A percentile compares a stretch with the other conserved stretches of the same genome.
Conservation (phyloP, 2,888 invertebrate species). For the Callyntrura guangdongensis region DNA sequence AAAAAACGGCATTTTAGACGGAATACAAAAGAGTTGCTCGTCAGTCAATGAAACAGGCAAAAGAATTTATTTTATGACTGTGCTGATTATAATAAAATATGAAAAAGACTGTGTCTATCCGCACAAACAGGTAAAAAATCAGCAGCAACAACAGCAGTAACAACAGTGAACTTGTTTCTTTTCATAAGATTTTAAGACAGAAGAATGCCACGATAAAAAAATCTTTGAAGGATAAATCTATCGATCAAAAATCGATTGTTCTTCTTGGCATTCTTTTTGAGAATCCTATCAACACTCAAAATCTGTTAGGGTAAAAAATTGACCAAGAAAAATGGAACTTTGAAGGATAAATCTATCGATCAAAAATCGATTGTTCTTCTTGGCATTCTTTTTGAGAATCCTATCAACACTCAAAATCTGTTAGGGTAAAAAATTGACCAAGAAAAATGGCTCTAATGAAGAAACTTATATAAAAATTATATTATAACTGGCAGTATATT, state of each 20-base stretch:
- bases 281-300: slow-evolving; percentile 25
- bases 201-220: not conserved
- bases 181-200: too few relatives aligned
- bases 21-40: not conserved
- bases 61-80: not conserved
- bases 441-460: not conserved
- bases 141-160: too few relatives aligned
- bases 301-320: slow-evolving; percentile 3
- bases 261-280: slow-evolving; percentile 4
- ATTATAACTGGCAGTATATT: not conserved
- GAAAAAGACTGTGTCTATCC: not conserved
- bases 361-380: slow-evolving; percentile 17
- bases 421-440: not conserved
- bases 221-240: slow-evolving; percentile 12
- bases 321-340: too few relatives aligned
- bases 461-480: not conserved
- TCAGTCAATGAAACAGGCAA: not conserved
- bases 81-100: not conserved
- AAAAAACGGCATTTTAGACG: not conserved
- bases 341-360: slow-evolving; percentile 27
- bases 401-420: slow-evolving; percentile 40
- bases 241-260: slow-evolving; percentile 9
- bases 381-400: not conserved
- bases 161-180: too few relatives aligned
- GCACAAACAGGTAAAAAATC: not conserved